These are phyloP conservation scores for Puffinus mauretanicus DNA, from an alignment of 2,113 vertebrate genomes.

Conservation along the genomic window DNA sequence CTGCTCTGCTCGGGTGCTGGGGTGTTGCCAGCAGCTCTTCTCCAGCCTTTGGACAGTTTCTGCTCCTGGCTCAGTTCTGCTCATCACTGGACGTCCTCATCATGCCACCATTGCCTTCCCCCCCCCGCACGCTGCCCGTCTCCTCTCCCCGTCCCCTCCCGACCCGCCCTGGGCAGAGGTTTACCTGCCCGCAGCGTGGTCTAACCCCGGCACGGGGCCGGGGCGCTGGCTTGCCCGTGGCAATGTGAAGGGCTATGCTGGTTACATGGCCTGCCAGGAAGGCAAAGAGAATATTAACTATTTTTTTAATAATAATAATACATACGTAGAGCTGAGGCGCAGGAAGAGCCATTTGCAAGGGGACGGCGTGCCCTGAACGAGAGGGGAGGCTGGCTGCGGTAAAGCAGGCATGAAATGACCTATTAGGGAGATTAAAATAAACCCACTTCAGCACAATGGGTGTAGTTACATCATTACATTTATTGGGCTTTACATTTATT, in stretches of 20 bases:
- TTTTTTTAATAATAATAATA: background rate
- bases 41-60: background rate
- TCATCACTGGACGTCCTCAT: background rate
- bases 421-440: background rate
- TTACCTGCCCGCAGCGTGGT: background rate
- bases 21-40: too few species aligned
- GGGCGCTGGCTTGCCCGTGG: background rate
- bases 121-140: fast-evolving
- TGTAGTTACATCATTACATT: background rate
- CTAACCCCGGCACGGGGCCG: background rate
- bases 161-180: background rate
- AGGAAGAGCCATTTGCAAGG: background rate
- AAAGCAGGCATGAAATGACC: background rate
- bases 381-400: background rate
- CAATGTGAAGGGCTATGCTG: background rate
- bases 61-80: background rate
- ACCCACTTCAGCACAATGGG: background rate
- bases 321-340: background rate
- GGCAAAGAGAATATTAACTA: background rate
- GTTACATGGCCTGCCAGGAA: background rate
- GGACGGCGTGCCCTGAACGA: background rate
- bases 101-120: fast-evolving
- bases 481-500: background rate
- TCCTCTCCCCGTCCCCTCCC: too few species aligned
- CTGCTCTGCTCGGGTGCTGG: background rate